A percentile compares a stretch with the other conserved stretches of the same genome.
phyloP scores from a whole-genome alignment of 2,113 vertebrate species.

The Anhinga rufa region DNA sequence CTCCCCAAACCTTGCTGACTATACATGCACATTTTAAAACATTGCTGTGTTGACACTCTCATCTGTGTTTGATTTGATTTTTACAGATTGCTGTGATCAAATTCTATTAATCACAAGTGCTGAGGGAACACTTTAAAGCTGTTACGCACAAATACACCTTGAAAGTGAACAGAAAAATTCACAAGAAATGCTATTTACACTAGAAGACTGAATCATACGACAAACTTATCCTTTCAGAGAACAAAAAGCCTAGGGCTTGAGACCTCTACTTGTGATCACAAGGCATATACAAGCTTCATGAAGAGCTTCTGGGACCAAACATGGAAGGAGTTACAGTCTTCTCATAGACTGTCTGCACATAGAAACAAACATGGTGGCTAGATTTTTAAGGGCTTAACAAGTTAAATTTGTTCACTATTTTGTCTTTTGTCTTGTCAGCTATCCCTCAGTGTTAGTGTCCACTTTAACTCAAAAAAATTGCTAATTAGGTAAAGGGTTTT shows the following conservation, averaged over 20 bases:
- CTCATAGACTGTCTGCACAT: background rate
- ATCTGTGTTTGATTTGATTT: constrained; percentile 38
- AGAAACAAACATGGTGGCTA: background rate
- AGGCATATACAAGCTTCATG: background rate
- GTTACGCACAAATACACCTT: constrained; percentile 12
- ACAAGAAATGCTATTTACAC: background rate
- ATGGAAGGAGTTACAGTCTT: background rate
- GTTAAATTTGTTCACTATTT: background rate
- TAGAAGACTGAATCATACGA: background rate
- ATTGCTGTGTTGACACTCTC: constrained; percentile 5
- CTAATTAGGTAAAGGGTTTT: background rate
- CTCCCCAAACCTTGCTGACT: background rate
- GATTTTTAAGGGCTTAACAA: background rate
- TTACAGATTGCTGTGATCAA: constrained; percentile 49
- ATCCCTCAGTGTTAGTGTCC: background rate
- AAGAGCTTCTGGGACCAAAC: background rate
- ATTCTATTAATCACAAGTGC: constrained; percentile 27
- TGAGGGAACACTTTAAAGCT: constrained; percentile 47
- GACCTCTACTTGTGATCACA: background rate
- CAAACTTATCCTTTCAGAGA: background rate
- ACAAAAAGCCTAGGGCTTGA: background rate
- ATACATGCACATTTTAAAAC: background rate
- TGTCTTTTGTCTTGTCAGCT: background rate
- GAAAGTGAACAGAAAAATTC: background rate
- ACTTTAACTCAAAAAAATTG: background rate